Base-by-base conservation (phyloP, 1,140 invertebrate species). In the Trichoplusia ni region DNA sequence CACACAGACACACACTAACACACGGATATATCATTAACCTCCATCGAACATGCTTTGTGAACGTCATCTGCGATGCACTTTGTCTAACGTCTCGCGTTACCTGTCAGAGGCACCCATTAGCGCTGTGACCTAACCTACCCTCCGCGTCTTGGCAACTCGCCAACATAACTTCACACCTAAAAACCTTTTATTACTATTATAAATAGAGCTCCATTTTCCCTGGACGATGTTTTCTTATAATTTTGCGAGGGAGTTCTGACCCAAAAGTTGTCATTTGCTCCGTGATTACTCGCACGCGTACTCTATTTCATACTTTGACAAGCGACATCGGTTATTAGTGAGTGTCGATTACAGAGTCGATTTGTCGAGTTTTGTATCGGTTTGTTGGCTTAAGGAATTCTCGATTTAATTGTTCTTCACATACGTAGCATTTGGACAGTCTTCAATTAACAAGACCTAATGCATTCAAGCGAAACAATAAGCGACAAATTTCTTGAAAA, bases 21-120 rank as follows among this genome's bases (percentile, higher is more conserved):
- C 31, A 54, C 18, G 40, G 37, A 58, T 29, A 58, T 49, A 46
- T 79, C 77, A 87, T 83, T 87, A 81, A 82, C 79, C 73, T 77
- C 71, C 69, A 77, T 80, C 71, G 75, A 72, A 69, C 56, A 64
- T 71, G 25, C 62, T 69, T 51, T 70, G 64, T 69, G 69, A 73
- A 82, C 79, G 82, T 86, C 84, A 85, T 82, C 73, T 82, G 73
- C 77, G 81, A 81, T 90, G 87, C 87, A 90, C 85, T 90, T 88
- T 88, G 84, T 85, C 80, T 82, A 69, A 61, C 73, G 67, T 86
- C 82, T 88, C 87, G 70, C 73, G 74, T 88, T 88, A 90, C 85
- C 84, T 90, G 87, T 86, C 84, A 84, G 77, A 64, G 70, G 44
- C 81, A 84, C 71, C 86, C 84, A 90, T 90, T 90, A 90, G 81